Evolutionary conservation across 1,140 invertebrate genomes (phyloP).

Genomic region (Saccostrea echinata): DNA sequence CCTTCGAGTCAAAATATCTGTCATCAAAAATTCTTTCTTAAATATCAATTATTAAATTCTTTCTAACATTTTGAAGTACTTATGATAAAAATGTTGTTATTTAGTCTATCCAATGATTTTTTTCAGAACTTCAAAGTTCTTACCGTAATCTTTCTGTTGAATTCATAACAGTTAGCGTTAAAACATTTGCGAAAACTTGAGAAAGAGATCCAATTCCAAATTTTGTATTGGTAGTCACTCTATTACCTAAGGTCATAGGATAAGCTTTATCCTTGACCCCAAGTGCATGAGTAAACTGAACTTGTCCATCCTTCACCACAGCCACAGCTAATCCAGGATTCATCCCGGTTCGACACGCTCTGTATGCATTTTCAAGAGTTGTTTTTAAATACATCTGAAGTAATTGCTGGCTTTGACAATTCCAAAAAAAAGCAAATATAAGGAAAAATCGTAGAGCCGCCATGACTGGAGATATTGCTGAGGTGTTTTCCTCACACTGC

Average conservation of each 20-base stretch:
- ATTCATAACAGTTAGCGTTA: background rate
- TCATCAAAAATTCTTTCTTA: too few species aligned
- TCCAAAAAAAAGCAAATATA: background rate
- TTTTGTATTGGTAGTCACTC: conserved; percentile 55
- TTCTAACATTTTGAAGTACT: too few species aligned
- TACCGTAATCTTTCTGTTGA: background rate
- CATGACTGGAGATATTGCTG: background rate
- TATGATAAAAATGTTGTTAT: too few species aligned
- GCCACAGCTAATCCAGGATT: conserved; percentile 59
- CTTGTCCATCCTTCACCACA: conserved; percentile 63
- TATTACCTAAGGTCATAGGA: conserved; percentile 4
- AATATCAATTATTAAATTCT: too few species aligned
- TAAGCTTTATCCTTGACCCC: conserved; percentile 55
- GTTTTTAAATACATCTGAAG: background rate
- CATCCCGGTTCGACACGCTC: background rate
- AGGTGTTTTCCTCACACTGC: background rate
- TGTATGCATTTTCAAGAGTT: background rate
- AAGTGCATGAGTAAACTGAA: conserved; percentile 58
- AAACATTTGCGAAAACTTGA: conserved; percentile 62
- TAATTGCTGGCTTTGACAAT: background rate
- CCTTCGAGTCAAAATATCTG: too few species aligned
- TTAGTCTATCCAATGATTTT: too few species aligned
- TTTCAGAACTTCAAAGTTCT: background rate
- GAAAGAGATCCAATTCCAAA: conserved; percentile 65
- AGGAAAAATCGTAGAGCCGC: conserved; percentile 16